These are phyloP conservation scores for Piscicola geometra DNA, from an alignment of 2,888 invertebrate species.

Conservation along the genomic window DNA sequence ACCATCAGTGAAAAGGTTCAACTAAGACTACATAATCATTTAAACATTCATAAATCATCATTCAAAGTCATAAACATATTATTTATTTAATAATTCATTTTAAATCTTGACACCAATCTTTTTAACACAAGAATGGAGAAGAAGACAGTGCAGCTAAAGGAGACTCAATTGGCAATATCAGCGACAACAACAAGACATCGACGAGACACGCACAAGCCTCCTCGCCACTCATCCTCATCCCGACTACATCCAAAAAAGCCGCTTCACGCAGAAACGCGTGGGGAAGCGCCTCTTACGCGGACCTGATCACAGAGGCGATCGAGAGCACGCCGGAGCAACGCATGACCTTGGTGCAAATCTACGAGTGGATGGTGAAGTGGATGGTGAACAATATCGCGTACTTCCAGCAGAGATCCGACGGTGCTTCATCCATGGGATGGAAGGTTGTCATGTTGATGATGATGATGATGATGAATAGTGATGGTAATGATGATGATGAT, in stretches of 20 bases:
- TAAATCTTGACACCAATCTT: no score
- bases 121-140: no score
- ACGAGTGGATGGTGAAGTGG: slow-evolving; percentile 99
- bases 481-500: not conserved
- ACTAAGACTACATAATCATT: not conserved
- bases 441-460: no score
- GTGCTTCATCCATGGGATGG: slow-evolving; percentile 98
- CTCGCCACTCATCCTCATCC: not conserved
- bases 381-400: slow-evolving; percentile 95
- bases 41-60: not conserved
- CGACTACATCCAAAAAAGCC: slow-evolving; percentile 70
- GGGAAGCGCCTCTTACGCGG: slow-evolving; percentile 73
- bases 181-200: not conserved
- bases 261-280: slow-evolving; percentile 62
- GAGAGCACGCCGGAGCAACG: slow-evolving; percentile 89
- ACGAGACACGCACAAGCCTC: not conserved
- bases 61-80: no score
- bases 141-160: not conserved
- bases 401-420: slow-evolving; percentile 99
- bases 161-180: not conserved
- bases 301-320: slow-evolving; percentile 97
- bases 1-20: slow-evolving; percentile 1
- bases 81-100: no score
- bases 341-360: slow-evolving; percentile 93
- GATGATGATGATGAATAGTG: no score